These are phyloP conservation scores for Strix aluco DNA, from an alignment of 2,113 vertebrate genomes.

Conservation along the genomic window DNA sequence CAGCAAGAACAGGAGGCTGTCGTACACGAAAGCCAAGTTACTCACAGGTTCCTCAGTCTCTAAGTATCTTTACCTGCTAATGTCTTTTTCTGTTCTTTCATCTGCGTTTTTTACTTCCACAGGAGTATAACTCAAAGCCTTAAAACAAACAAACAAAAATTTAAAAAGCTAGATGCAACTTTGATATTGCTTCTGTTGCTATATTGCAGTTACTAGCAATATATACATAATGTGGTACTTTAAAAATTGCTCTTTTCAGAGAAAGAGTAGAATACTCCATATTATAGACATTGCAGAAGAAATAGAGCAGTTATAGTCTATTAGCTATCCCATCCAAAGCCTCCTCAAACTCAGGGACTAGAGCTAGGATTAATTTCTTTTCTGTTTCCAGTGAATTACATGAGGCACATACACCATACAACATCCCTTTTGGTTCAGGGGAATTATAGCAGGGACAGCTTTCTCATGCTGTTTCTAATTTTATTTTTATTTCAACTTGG, in stretches of 20 bases:
- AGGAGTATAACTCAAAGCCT: constrained; percentile 92
- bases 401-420: not conserved
- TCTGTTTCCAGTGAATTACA: not conserved
- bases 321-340: not conserved
- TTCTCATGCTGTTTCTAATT: not conserved
- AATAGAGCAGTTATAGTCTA: not conserved
- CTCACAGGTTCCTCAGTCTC: not conserved
- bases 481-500: not conserved
- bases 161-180: not conserved
- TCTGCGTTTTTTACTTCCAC: constrained; percentile 87
- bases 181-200: not conserved
- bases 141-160: not conserved
- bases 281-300: not conserved
- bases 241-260: not conserved
- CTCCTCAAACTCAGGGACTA: not conserved
- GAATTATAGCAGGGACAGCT: not conserved
- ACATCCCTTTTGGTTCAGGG: not conserved
- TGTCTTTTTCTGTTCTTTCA: constrained; percentile 86
- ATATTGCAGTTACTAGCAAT: not conserved
- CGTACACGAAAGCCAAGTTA: not conserved
- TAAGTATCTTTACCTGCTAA: constrained; percentile 82
- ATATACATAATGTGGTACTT: not conserved
- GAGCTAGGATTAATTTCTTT: not conserved
- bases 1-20: not conserved
- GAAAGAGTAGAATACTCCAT: not conserved